Evolutionary conservation across 2,113 vertebrate genomes (phyloP).

Genomic region (Pseudonaja textilis): DNA sequence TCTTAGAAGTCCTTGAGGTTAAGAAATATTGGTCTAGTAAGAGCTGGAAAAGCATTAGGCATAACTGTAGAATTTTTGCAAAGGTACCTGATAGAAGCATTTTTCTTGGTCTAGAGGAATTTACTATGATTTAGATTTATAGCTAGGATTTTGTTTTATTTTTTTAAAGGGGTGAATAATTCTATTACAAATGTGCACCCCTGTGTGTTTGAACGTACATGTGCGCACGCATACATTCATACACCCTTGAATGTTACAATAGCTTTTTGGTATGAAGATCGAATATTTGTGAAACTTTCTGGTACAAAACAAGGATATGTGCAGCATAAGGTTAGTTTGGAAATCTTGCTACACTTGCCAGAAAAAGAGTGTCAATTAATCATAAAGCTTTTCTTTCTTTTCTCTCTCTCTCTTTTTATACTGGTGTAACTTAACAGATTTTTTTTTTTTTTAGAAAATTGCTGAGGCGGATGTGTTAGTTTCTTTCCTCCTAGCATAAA

Average conservation of each 20-base stretch:
- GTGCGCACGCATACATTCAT: no score
- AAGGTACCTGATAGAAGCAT: not conserved
- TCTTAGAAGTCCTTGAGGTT: not conserved
- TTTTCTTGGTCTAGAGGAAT: not conserved
- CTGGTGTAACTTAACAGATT: constrained; percentile 69
- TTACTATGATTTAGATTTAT: not conserved
- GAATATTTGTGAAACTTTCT: constrained; percentile 70
- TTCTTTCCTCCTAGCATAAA: constrained; percentile 53
- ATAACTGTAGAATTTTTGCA: not conserved
- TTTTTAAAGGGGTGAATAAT: constrained; percentile 74
- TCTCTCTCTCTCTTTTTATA: constrained; percentile 60
- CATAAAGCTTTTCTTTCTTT: constrained; percentile 53
- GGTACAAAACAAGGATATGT: constrained; percentile 57
- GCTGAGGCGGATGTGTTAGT: constrained; percentile 60
- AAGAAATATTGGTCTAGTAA: not conserved
- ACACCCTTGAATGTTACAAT: constrained; percentile 71
- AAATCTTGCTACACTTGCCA: constrained; percentile 75
- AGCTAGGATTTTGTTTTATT: not conserved
- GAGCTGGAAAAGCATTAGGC: not conserved
- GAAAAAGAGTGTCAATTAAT: constrained; percentile 79
- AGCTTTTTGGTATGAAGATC: constrained; percentile 52
- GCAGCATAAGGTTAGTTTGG: constrained; percentile 58
- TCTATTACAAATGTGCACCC: not conserved
- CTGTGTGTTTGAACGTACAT: not conserved
- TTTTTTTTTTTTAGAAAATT: constrained; percentile 69